phyloP scores from a whole-genome alignment of 2,888 invertebrate genomes.

The Empis livida region DNA sequence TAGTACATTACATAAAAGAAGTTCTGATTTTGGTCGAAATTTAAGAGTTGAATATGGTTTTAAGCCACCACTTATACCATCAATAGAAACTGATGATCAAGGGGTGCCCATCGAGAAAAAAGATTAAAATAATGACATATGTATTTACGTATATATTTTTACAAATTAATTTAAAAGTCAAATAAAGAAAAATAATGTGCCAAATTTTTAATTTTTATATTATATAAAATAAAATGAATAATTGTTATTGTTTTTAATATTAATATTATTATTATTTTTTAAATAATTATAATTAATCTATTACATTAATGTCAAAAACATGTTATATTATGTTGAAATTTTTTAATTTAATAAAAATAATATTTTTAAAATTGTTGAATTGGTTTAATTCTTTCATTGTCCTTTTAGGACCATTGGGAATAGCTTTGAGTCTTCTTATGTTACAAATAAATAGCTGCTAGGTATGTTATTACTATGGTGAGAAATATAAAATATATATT shows the following conservation, averaged over 20 bases:
- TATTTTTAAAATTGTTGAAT: too few relatives aligned
- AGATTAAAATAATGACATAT: neutral
- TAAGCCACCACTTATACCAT: constrained; percentile 68
- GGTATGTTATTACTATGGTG: too few relatives aligned
- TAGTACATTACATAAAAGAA: constrained; percentile 20
- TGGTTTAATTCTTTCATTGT: too few relatives aligned
- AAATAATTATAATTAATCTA: neutral
- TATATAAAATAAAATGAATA: too few relatives aligned
- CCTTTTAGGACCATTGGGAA: too few relatives aligned
- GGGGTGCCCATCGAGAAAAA: constrained; percentile 42
- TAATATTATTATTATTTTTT: neutral
- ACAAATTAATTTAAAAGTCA: neutral
- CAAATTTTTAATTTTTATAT: neutral
- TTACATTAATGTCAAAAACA: too few relatives aligned
- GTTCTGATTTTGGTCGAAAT: constrained; percentile 45
- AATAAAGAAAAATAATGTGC: neutral
- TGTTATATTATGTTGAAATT: too few relatives aligned
- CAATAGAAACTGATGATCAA: constrained; percentile 63
- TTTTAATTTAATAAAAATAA: too few relatives aligned
- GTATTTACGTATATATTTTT: neutral
- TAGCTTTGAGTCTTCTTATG: too few relatives aligned
- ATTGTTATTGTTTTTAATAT: neutral
- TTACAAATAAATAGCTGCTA: too few relatives aligned
- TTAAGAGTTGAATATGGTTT: constrained; percentile 71
- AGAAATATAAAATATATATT: too few relatives aligned